Base-by-base conservation (phyloP, 1,140 invertebrate genomes). In the Microplitis mediator region DNA sequence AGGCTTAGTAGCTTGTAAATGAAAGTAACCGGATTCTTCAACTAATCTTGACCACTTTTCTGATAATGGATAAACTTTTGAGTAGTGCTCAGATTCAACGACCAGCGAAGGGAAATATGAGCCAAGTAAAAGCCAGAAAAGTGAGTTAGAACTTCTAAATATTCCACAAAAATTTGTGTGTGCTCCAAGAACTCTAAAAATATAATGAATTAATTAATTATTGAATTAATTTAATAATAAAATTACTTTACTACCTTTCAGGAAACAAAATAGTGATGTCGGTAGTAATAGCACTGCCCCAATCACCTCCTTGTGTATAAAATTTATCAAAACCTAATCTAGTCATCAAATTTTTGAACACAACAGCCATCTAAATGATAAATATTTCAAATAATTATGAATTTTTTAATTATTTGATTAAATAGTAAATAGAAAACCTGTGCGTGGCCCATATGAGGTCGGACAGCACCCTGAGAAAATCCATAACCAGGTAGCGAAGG, bases 1-100 rank as follows among this genome's bases (percentile, higher is more conserved):
- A 6, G 96, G 96, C 83, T 97, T 97, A 0, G 94, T 95, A 2
- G 94, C 89, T 85, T 98, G 96, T 39, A 97, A 83, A 80, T 96
- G 94, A 31, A 94, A 78, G 78, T 97, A 97, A 9, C 95, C 96
- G 56, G 82, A 82, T 84, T 97, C 95, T 76, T 91, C 86, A 0
- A 95, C 8, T 0, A 94, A 2, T 62, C 69, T 70, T 3, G 62
- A 58, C 5, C 90, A 88, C 1, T 88, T 72, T 11, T 89, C 73
- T 0, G 79, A 81, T 4, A 93, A 45, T 0, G 93, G 92, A 81
- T 91, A 93, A 76, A 93, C 87, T 79, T 86, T 91, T 1, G 89
- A 81, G 4, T 86, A 76, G 60, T 90, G 81, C 76, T 90, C 83
- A 2, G 88, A 83, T 3, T 90, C 89, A 4, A 91, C 84, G 0